Evolutionary conservation across 2,113 vertebrate genomes (phyloP).

Genomic region (Semicossyphus pulcher): DNA sequence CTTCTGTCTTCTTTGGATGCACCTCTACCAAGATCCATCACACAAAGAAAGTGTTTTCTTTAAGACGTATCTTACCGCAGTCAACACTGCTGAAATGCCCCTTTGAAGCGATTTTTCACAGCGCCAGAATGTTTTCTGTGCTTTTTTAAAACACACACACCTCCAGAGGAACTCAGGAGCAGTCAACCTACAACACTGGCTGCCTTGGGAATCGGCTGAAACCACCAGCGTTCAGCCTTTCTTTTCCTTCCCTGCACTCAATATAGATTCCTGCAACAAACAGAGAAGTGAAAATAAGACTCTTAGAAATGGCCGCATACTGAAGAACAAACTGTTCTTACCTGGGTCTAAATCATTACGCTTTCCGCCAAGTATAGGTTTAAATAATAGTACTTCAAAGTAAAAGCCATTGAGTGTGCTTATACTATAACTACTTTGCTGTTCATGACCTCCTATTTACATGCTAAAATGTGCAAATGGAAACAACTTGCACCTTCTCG

Average conservation of each 20-base stretch:
- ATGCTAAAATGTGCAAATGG: conserved; percentile 49
- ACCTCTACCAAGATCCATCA: conserved; percentile 66
- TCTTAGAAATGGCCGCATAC: conserved; percentile 24
- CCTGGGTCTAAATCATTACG: neutral
- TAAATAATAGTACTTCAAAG: conserved; percentile 34
- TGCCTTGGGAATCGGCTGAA: conserved; percentile 60
- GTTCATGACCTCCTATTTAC: conserved; percentile 35
- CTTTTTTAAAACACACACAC: conserved; percentile 60
- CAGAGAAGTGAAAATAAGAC: conserved; percentile 18
- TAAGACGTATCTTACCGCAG: conserved; percentile 58
- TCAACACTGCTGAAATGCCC: conserved; percentile 63
- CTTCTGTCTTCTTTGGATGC: conserved; percentile 67
- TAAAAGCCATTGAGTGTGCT: conserved; percentile 29
- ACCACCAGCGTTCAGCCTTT: conserved; percentile 47
- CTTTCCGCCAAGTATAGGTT: conserved; percentile 1
- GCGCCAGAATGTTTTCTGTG: conserved; percentile 54
- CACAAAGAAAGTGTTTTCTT: conserved; percentile 67
- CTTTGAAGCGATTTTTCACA: conserved; percentile 72
- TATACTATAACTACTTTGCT: neutral
- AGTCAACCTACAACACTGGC: conserved; percentile 68
- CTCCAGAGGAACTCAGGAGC: conserved; percentile 63
- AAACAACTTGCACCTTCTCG: conserved; percentile 18
- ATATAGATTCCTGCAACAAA: conserved; percentile 51
- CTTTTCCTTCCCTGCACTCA: conserved; percentile 16
- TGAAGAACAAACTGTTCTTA: conserved; percentile 9